Percentiles rank a stretch among this genome's conserved stretches.
Evolutionary conservation across 2,113 vertebrate species (phyloP).

Genomic region (Anser cygnoides): DNA sequence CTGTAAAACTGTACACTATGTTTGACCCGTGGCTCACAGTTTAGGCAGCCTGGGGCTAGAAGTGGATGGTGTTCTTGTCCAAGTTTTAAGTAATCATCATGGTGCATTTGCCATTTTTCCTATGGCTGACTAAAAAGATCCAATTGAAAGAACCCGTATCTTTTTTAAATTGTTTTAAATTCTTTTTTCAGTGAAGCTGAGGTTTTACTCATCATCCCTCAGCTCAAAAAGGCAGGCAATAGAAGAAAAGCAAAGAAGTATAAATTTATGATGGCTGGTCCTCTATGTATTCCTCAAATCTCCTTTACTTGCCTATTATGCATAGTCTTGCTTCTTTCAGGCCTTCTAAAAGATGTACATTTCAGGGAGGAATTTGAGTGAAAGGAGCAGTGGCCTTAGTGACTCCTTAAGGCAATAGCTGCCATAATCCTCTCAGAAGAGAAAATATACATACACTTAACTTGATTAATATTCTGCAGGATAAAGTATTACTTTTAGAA

Average conservation of each 20-base stretch:
- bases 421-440: slow-evolving; percentile 5
- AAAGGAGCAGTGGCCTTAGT: neutral
- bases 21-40: neutral
- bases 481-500: neutral
- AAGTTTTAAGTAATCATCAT: neutral
- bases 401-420: slow-evolving; percentile 22
- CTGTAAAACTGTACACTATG: neutral
- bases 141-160: neutral
- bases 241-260: neutral
- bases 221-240: neutral
- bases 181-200: neutral
- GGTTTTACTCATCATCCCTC: neutral
- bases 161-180: neutral
- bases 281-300: neutral
- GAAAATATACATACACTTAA: neutral
- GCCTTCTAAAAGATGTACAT: neutral
- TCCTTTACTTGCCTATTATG: neutral
- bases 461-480: neutral
- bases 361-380: slow-evolving; percentile 22
- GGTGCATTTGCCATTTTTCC: neutral
- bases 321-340: neutral
- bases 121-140: neutral
- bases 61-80: neutral
- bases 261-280: neutral
- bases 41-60: neutral